Percentiles rank a stretch among this genome's conserved stretches.
phyloP scores from a whole-genome alignment of 2,888 invertebrate genomes.

The Mimachlamys varia region DNA sequence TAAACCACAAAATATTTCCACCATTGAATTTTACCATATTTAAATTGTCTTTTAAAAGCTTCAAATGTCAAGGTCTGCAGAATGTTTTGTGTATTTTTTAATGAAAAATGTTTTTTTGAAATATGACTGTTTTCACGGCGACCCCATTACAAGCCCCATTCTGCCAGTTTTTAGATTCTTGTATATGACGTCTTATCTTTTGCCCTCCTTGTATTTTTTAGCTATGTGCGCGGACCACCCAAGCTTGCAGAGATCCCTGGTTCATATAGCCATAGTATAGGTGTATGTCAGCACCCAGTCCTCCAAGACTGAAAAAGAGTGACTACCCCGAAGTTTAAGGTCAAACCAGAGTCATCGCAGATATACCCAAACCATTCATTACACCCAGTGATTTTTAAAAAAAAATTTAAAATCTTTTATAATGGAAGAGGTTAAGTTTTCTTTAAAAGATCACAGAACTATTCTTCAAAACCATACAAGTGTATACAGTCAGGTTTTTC shows the following conservation, averaged over 20 bases:
- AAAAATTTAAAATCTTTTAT: not conserved
- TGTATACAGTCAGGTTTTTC: constrained; percentile 28
- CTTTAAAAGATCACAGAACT: not conserved
- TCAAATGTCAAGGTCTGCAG: constrained; percentile 30
- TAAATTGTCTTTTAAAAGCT: constrained; percentile 34
- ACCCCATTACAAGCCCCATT: constrained; percentile 11
- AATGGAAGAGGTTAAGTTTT: constrained; percentile 19
- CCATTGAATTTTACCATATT: constrained; percentile 21
- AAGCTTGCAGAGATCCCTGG: constrained; percentile 23
- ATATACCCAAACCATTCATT: constrained; percentile 24
- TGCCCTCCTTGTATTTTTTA: constrained; percentile 36
- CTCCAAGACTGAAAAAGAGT: not conserved
- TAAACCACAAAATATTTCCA: constrained; percentile 2
- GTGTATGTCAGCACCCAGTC: constrained; percentile 19
- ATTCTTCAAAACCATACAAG: constrained; percentile 22
- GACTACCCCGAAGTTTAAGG: not conserved
- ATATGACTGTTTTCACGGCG: constrained; percentile 7
- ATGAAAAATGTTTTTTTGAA: not conserved
- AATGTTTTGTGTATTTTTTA: constrained; percentile 14
- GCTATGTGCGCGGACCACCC: constrained; percentile 21
- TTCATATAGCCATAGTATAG: not conserved
- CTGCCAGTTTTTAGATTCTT: constrained; percentile 21
- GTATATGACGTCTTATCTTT: constrained; percentile 35
- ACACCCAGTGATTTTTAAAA: not conserved
- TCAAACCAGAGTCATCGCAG: not conserved